These are phyloP conservation scores for Seira musarum DNA, from an alignment of 2,888 invertebrate genomes.

Conservation along the genomic window DNA sequence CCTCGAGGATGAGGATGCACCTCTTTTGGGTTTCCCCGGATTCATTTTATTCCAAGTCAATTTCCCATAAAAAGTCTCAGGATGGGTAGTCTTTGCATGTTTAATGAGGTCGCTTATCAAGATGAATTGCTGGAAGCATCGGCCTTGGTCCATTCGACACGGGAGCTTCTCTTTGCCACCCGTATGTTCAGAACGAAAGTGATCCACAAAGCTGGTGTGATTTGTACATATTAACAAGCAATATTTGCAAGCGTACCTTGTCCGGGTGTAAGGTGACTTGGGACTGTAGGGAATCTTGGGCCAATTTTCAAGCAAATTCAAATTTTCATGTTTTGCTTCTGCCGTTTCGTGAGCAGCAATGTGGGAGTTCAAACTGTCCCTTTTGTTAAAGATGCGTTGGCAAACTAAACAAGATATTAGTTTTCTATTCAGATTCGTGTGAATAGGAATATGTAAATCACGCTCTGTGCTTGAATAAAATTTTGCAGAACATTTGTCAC, in stretches of 20 bases:
- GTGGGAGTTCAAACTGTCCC: slow-evolving; percentile 31
- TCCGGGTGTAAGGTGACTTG: not conserved
- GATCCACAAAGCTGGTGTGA: slow-evolving; percentile 11
- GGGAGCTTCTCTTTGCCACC: no score
- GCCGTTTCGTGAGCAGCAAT: slow-evolving; percentile 21
- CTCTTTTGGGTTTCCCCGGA: no score
- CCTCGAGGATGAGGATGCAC: no score
- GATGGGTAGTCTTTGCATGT: slow-evolving; percentile 17
- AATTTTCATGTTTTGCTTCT: slow-evolving; percentile 18
- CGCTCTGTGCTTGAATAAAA: slow-evolving; percentile 3
- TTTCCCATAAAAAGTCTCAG: not conserved
- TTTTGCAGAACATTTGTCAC: slow-evolving; percentile 23
- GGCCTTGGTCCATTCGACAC: not conserved
- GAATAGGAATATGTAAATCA: slow-evolving; percentile 2
- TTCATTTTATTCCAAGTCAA: slow-evolving; percentile 8
- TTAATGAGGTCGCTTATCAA: not conserved
- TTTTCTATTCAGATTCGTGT: slow-evolving; percentile 18
- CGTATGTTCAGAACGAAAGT: slow-evolving; percentile 23
- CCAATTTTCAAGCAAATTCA: slow-evolving; percentile 7
- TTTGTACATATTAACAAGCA: slow-evolving; percentile 17
- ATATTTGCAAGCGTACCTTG: slow-evolving; percentile 10
- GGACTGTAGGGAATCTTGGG: not conserved
- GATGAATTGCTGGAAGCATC: not conserved
- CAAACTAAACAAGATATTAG: slow-evolving; percentile 23
- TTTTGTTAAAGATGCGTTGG: slow-evolving; percentile 29